These are phyloP conservation scores for Dryobota labecula DNA, from an alignment of 2,888 invertebrate genomes.

Conservation along the genomic window DNA sequence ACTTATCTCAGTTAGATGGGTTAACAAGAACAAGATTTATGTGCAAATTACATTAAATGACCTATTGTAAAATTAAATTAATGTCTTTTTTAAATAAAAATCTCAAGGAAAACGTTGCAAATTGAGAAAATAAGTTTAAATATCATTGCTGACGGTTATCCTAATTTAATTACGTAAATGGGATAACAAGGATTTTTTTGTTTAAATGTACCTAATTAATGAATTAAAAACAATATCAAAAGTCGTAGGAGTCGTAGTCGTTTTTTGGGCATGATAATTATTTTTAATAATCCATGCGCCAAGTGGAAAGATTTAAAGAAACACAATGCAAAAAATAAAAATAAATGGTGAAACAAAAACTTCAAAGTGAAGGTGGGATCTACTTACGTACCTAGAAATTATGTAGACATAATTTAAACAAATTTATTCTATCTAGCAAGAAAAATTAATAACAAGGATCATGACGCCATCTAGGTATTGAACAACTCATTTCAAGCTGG, in stretches of 20 bases:
- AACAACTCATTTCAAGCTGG: background rate
- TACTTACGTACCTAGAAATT: background rate
- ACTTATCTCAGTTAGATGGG: background rate
- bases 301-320: background rate
- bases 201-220: background rate
- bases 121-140: background rate
- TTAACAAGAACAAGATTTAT: background rate
- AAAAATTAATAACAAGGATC: background rate
- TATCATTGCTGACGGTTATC: background rate
- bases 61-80: background rate
- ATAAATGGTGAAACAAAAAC: background rate
- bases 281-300: background rate
- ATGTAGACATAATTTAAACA: background rate
- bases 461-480: conserved; percentile 29
- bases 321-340: background rate
- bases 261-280: too few species aligned
- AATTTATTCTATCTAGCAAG: too few species aligned
- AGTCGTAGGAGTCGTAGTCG: too few species aligned
- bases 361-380: background rate
- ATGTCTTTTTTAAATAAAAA: too few species aligned
- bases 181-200: background rate
- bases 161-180: background rate
- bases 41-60: background rate
- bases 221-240: background rate
- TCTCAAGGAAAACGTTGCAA: background rate